Evolutionary conservation across 2,113 vertebrate genomes (phyloP).

Genomic region (Bubo scandiacus): DNA sequence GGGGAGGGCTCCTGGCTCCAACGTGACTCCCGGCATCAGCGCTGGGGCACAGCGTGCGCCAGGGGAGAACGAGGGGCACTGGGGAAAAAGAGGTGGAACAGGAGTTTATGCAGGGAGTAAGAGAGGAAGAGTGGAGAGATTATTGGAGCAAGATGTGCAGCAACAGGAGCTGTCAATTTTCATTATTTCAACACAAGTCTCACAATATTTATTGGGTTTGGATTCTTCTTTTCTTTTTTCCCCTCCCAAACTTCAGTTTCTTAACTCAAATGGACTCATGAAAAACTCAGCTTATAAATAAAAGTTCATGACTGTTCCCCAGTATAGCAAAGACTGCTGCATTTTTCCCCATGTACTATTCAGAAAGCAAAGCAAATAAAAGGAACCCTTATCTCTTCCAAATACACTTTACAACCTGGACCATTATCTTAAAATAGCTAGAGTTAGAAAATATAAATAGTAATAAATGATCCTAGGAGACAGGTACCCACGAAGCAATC

Average conservation of each 20-base stretch:
- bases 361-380: background rate
- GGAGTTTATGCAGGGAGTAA: background rate
- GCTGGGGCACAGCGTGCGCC: background rate
- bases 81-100: background rate
- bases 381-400: background rate
- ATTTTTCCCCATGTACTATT: background rate
- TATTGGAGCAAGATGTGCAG: background rate
- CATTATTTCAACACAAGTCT: background rate
- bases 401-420: background rate
- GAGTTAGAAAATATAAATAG: background rate
- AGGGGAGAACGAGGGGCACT: background rate
- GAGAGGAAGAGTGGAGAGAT: background rate
- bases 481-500: background rate
- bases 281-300: background rate
- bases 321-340: fast-evolving
- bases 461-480: background rate
- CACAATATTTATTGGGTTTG: background rate
- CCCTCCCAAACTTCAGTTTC: background rate
- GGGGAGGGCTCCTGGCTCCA: background rate
- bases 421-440: background rate
- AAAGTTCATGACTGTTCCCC: background rate
- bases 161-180: background rate
- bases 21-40: fast-evolving
- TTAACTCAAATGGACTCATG: background rate
- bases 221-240: background rate